Evolutionary conservation across 2,797 vertebrate species (phyloP).

Genomic region (Sylvilagus floridanus): DNA sequence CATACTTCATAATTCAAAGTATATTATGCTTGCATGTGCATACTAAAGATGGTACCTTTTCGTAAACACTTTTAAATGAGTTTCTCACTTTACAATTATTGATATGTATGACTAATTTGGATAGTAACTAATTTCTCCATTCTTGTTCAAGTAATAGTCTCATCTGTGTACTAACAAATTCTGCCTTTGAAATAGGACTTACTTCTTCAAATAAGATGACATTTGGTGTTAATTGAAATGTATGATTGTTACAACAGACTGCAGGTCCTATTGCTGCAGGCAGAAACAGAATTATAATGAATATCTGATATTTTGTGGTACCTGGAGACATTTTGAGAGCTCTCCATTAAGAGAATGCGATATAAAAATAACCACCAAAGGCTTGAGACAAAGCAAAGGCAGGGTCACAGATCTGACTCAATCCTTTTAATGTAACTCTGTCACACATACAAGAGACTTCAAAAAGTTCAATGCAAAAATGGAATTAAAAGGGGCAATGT

Average conservation of each 20-base stretch:
- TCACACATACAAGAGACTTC: neutral
- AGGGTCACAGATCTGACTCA: constrained; percentile 21
- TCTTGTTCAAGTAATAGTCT: constrained; percentile 27
- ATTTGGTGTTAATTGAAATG: constrained; percentile 61
- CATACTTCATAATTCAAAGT: neutral
- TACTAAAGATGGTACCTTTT: neutral
- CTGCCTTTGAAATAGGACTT: neutral
- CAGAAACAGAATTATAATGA: constrained; percentile 76
- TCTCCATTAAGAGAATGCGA: constrained; percentile 66
- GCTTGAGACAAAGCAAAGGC: constrained; percentile 69
- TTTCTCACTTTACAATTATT: constrained; percentile 26
- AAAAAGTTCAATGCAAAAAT: no score
- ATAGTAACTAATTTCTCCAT: constrained; percentile 17
- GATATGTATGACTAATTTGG: neutral
- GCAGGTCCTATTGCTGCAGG: constrained; percentile 61
- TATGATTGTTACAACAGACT: constrained; percentile 56
- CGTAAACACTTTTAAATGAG: neutral
- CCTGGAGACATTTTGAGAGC: constrained; percentile 63
- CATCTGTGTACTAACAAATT: constrained; percentile 24
- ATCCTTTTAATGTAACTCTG: neutral
- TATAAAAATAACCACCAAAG: constrained; percentile 64
- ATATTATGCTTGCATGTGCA: neutral
- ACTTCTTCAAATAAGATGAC: constrained; percentile 10
- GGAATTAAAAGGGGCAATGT: no score
- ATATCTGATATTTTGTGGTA: constrained; percentile 68